Evolutionary conservation across 64 coral and sea anemone genomes (phyloP).

Genomic region (Acropora yongei): DNA sequence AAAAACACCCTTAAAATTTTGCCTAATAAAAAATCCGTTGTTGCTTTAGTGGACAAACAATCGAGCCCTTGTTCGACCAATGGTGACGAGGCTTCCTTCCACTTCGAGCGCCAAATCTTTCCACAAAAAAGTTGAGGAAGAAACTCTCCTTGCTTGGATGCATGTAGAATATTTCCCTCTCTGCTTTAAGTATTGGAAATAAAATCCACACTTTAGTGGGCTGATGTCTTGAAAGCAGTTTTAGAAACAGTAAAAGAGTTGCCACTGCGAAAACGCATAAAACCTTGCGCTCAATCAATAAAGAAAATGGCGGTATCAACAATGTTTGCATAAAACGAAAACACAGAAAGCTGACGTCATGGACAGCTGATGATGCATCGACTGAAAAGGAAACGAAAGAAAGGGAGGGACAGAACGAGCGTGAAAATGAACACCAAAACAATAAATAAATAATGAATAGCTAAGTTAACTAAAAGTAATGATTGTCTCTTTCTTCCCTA

Average conservation of each 20-base stretch:
- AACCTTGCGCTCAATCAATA: not conserved
- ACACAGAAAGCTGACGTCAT: conserved; percentile 11
- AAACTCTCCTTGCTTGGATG: conserved; percentile 16
- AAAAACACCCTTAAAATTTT: not conserved
- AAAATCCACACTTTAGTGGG: conserved; percentile 2
- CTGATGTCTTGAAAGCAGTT: not conserved
- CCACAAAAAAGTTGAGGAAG: conserved; percentile 41
- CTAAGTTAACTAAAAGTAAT: no score
- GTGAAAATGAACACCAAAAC: no score
- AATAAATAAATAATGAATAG: no score
- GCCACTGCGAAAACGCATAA: not conserved
- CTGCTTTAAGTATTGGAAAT: not conserved
- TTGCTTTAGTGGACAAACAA: conserved; percentile 26
- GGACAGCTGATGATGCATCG: no score
- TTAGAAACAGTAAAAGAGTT: not conserved
- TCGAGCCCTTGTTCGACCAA: conserved; percentile 30
- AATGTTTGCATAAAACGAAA: not conserved
- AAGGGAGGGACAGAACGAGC: no score
- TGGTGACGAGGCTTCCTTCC: conserved; percentile 84
- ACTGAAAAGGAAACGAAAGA: not conserved
- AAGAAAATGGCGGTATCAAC: conserved; percentile 23
- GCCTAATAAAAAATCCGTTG: conserved; percentile 35
- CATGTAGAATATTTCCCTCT: conserved; percentile 33
- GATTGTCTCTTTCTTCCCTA: no score
- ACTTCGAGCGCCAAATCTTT: conserved; percentile 67